Conservation (phyloP, 2,888 invertebrate species). For the Dasypogon diadema region DNA sequence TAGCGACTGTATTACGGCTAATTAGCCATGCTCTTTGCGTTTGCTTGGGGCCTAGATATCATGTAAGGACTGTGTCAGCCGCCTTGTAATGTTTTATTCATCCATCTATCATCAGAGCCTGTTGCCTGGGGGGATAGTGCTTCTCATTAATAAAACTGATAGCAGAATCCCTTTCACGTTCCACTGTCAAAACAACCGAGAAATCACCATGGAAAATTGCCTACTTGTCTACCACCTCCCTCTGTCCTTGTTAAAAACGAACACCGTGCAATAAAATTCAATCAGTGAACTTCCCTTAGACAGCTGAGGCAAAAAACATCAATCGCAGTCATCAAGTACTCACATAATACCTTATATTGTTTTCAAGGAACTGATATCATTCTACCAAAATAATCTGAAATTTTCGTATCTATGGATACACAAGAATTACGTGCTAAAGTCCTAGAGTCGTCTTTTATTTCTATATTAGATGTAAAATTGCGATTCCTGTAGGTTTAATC, state of each 20-base stretch:
- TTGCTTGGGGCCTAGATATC: neutral
- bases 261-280: neutral
- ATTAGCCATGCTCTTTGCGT: constrained; percentile 45
- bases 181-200: neutral
- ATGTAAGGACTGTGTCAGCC: constrained; percentile 27
- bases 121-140: constrained; percentile 15
- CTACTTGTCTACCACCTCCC: neutral
- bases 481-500: too few species aligned
- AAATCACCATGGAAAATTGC: neutral
- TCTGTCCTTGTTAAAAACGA: neutral
- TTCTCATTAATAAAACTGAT: neutral
- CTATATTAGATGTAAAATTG: too few species aligned
- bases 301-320: neutral
- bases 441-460: too few species aligned
- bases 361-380: too few species aligned
- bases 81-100: constrained; percentile 31
- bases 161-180: neutral
- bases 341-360: too few species aligned
- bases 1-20: constrained; percentile 21
- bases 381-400: too few species aligned
- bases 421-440: too few species aligned
- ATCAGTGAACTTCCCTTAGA: neutral
- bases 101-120: constrained; percentile 30
- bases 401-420: too few species aligned
- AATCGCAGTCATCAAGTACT: neutral